phyloP scores from a whole-genome alignment of 2,797 vertebrate species.

The Falco berigora region DNA sequence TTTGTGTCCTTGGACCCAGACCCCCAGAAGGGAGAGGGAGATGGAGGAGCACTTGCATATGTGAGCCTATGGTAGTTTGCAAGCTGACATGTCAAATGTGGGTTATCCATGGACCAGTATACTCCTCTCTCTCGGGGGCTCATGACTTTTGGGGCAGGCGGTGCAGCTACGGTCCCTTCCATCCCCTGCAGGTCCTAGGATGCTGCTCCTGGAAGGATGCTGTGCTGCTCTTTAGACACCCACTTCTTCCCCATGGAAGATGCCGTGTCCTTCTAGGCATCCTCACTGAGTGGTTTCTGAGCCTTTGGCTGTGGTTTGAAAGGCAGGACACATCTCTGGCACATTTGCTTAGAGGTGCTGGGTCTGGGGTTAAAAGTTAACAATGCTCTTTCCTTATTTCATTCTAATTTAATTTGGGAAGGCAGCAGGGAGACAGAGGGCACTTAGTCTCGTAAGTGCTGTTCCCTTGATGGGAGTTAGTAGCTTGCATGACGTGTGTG shows the following conservation, averaged over 20 bases:
- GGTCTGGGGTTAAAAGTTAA: slow-evolving; percentile 8
- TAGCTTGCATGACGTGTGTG: background rate
- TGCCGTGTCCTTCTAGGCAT: background rate
- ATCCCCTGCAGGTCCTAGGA: background rate
- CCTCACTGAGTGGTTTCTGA: fast-evolving
- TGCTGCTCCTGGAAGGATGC: background rate
- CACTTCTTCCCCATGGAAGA: background rate
- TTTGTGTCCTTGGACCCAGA: background rate
- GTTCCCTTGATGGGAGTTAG: slow-evolving; percentile 12
- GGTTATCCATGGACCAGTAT: background rate
- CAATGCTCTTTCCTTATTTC: background rate
- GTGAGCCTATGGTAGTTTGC: fast-evolving
- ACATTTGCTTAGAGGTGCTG: background rate
- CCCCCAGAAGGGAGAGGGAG: background rate
- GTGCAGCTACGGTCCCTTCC: background rate
- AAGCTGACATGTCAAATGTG: background rate
- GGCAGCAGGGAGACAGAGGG: slow-evolving; percentile 11
- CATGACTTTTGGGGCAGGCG: background rate
- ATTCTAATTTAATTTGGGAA: slow-evolving; percentile 32
- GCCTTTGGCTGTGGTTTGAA: background rate
- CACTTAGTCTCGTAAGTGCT: slow-evolving; percentile 8
- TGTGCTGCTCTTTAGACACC: background rate
- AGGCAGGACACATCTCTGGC: background rate
- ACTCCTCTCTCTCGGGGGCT: background rate
- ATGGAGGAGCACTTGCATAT: background rate